phyloP scores from a whole-genome alignment of 2,797 vertebrate species.

The Spheniscus humboldti region DNA sequence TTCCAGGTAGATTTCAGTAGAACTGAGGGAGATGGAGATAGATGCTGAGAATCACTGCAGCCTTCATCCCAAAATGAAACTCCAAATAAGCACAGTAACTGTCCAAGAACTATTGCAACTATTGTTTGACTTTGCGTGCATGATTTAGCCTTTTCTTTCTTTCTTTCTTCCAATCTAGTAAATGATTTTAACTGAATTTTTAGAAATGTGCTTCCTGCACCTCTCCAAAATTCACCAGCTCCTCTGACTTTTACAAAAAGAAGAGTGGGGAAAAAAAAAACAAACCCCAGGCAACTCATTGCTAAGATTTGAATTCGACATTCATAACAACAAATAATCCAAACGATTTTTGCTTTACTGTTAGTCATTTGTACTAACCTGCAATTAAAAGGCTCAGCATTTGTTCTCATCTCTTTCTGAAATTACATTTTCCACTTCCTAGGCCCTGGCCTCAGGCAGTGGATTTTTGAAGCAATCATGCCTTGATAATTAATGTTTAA shows the following conservation, averaged over 20 bases:
- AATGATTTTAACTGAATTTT: background rate
- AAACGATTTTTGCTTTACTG: constrained; percentile 16
- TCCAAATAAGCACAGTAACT: background rate
- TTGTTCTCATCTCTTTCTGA: constrained; percentile 33
- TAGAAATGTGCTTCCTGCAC: background rate
- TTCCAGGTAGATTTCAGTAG: background rate
- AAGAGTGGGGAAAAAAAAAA: background rate
- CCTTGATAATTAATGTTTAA: constrained; percentile 57
- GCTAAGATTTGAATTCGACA: background rate
- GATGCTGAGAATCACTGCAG: background rate
- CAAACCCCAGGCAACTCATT: background rate
- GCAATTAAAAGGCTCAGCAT: constrained; percentile 51
- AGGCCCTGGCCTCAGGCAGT: constrained; percentile 14
- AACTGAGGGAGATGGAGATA: background rate
- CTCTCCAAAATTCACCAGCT: background rate
- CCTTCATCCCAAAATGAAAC: background rate
- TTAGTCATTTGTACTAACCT: constrained; percentile 41
- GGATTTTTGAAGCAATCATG: constrained; percentile 45
- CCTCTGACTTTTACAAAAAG: background rate
- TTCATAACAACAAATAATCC: background rate
- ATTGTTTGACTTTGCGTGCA: background rate
- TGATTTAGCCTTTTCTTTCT: background rate
- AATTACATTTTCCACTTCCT: constrained; percentile 53
- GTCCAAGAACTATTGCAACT: background rate
- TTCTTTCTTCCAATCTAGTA: background rate